These are phyloP conservation scores for Odobenus rosmarus DNA, from an alignment of 2,113 vertebrate genomes.

Conservation along the genomic window DNA sequence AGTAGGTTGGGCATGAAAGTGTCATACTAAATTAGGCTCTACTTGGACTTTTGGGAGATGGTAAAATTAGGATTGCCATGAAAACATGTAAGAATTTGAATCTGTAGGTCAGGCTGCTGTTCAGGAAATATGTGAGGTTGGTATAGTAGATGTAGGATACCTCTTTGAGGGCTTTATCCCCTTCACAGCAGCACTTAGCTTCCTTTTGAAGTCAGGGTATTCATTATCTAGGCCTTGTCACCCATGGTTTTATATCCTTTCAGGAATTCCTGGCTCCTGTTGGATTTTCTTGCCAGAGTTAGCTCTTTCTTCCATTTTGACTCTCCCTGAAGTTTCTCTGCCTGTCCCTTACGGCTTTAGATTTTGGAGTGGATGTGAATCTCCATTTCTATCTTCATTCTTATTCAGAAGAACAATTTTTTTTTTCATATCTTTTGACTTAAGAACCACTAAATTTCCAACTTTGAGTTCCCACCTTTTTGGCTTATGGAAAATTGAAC, in stretches of 20 bases:
- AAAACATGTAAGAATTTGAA: constrained; percentile 36
- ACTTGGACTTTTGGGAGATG: constrained; percentile 22
- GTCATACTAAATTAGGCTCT: constrained; percentile 61
- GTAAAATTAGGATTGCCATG: constrained; percentile 40
- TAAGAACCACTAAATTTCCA: neutral
- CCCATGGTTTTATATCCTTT: neutral
- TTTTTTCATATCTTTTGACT: neutral
- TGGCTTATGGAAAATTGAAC: neutral
- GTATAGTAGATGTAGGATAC: neutral
- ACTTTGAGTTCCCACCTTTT: neutral
- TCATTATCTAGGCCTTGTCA: neutral
- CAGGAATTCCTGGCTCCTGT: neutral
- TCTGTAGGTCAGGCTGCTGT: neutral
- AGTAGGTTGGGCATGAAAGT: constrained; percentile 56
- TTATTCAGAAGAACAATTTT: neutral
- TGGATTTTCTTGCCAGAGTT: neutral
- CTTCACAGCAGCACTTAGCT: neutral
- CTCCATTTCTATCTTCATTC: neutral
- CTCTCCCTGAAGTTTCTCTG: neutral
- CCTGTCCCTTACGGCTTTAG: neutral
- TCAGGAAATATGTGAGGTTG: neutral
- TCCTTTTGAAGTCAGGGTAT: neutral
- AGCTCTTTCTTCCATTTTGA: neutral
- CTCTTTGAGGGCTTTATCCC: neutral
- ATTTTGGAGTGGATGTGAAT: neutral